phyloP scores from a whole-genome alignment of 2,113 vertebrate genomes.

The Ophiodon elongatus region DNA sequence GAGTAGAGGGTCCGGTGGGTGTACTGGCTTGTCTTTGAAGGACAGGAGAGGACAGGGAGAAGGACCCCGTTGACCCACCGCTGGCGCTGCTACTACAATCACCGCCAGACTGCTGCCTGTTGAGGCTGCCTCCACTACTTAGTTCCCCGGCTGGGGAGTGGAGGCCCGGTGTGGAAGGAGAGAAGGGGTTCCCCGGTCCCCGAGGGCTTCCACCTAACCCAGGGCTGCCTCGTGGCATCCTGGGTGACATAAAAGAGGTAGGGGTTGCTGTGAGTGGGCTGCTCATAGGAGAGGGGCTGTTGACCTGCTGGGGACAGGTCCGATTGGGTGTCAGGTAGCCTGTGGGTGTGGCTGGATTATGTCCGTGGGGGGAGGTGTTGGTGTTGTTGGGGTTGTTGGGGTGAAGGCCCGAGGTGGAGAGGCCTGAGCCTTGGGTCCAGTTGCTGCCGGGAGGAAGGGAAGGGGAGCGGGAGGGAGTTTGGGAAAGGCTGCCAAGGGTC shows the following conservation, averaged over 20 bases:
- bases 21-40: slow-evolving; percentile 85
- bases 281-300: slow-evolving; percentile 87
- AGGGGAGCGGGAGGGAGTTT: slow-evolving; percentile 86
- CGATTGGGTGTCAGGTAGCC: slow-evolving; percentile 81
- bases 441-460: slow-evolving; percentile 80
- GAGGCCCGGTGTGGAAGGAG: slow-evolving; percentile 88
- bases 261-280: slow-evolving; percentile 90
- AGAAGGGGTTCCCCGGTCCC: slow-evolving; percentile 89
- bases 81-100: slow-evolving; percentile 75
- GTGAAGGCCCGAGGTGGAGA: slow-evolving; percentile 80
- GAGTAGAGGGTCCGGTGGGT: slow-evolving; percentile 75
- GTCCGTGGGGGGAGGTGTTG: slow-evolving; percentile 83
- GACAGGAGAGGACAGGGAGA: slow-evolving; percentile 86
- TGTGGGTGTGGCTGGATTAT: slow-evolving; percentile 66
- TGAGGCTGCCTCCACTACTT: slow-evolving; percentile 72
- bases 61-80: slow-evolving; percentile 78
- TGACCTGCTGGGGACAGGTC: slow-evolving; percentile 79
- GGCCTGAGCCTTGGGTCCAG: slow-evolving; percentile 79
- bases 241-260: slow-evolving; percentile 92
- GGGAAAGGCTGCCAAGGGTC: slow-evolving; percentile 86
- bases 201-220: slow-evolving; percentile 87
- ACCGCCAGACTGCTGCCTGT: slow-evolving; percentile 85
- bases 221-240: slow-evolving; percentile 90
- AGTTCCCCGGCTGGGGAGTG: slow-evolving; percentile 87
- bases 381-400: slow-evolving; percentile 86